Evolutionary conservation across 1,140 invertebrate genomes (phyloP).

Genomic region (Plectus sambesii): DNA sequence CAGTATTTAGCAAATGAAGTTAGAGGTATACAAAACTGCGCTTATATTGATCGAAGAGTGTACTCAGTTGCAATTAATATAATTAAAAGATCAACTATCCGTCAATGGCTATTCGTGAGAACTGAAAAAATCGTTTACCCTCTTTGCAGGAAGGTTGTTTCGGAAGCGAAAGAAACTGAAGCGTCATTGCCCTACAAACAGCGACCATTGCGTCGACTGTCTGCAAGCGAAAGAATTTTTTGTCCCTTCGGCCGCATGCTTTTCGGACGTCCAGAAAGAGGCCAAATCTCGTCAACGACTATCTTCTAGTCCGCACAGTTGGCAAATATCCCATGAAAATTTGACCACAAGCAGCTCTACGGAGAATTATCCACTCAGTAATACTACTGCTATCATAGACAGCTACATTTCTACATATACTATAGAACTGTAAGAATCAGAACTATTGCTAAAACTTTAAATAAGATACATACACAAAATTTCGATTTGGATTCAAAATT

Average conservation of each 20-base stretch:
- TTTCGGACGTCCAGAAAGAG: constrained; percentile 1
- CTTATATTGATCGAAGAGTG: not conserved
- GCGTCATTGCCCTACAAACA: constrained; percentile 15
- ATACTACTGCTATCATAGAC: no score
- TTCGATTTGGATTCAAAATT: no score
- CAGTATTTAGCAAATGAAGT: no score
- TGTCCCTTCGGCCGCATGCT: constrained; percentile 11
- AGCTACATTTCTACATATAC: no score
- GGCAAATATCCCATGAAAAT: not conserved
- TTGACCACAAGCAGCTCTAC: not conserved
- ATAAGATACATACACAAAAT: no score
- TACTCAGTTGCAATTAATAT: constrained; percentile 11
- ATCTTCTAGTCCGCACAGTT: constrained; percentile 1
- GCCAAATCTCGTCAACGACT: not conserved
- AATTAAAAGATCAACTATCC: constrained; percentile 4
- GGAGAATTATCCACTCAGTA: no score
- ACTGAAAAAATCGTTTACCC: constrained; percentile 2
- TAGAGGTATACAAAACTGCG: not conserved
- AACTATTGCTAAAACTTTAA: no score
- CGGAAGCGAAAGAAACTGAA: constrained; percentile 47
- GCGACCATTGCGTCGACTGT: not conserved
- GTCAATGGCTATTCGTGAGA: constrained; percentile 1
- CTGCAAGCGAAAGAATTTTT: not conserved
- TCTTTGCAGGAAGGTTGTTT: constrained; percentile 45
- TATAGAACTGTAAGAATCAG: no score